Conservation (phyloP, 23 tunicate species). For the Ciona savignyi region DNA sequence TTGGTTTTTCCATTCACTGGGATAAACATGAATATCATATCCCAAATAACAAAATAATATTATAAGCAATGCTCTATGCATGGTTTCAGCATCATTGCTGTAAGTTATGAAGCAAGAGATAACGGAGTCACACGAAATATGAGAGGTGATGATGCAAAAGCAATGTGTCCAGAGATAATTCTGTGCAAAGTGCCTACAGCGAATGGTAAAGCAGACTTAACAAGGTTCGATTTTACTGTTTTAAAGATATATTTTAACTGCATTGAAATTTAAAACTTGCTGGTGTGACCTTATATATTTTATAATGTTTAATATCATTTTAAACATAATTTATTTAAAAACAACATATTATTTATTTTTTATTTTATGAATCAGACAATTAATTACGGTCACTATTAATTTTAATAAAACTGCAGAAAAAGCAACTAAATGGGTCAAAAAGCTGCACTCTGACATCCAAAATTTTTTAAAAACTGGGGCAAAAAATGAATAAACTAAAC, state of each 20-base stretch:
- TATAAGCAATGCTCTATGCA: too few relatives aligned
- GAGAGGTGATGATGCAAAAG: constrained; percentile 90
- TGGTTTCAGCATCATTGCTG: constrained; percentile 61
- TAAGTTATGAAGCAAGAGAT: constrained; percentile 85
- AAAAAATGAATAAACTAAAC: too few relatives aligned
- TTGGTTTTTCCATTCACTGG: too few relatives aligned
- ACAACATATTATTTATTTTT: neutral
- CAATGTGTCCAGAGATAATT: constrained; percentile 65
- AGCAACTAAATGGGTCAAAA: too few relatives aligned
- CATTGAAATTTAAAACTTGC: neutral
- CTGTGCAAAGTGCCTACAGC: constrained; percentile 79
- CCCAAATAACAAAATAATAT: too few relatives aligned
- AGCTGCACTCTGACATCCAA: too few relatives aligned
- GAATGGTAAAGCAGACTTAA: constrained; percentile 88
- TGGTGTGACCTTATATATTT: neutral
- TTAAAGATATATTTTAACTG: neutral
- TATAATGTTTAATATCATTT: neutral
- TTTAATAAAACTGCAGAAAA: too few relatives aligned
- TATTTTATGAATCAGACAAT: too few relatives aligned
- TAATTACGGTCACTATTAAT: too few relatives aligned
- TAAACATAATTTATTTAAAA: neutral
- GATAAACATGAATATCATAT: too few relatives aligned
- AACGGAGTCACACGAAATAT: constrained; percentile 69
- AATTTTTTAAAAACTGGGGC: too few relatives aligned
- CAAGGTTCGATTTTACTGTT: constrained; percentile 33